phyloP scores from a whole-genome alignment of 2,888 invertebrate species.

The Apodemia duryi region DNA sequence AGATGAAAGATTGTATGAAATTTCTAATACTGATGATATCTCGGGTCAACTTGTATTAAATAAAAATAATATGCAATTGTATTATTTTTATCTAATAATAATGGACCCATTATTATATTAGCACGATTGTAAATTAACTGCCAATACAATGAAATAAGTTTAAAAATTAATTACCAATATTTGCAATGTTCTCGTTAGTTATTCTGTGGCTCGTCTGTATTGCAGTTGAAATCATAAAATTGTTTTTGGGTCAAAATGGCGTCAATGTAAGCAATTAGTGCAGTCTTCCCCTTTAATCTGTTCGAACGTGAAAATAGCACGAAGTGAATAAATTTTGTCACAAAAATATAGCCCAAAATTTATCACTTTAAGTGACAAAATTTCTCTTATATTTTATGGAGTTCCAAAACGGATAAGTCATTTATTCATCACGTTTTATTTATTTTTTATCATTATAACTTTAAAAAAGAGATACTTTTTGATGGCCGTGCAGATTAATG shows the following conservation, averaged over 20 bases:
- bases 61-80: no score
- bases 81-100: no score
- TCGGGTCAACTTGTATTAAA: no score
- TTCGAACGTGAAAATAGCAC: neutral
- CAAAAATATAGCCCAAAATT: neutral
- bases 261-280: constrained; percentile 20
- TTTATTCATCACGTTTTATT: neutral
- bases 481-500: no score
- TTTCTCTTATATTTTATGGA: neutral
- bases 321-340: constrained; percentile 1
- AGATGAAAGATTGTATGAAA: no score
- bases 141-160: neutral
- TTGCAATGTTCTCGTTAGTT: neutral
- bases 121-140: neutral
- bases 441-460: no score
- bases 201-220: constrained; percentile 11
- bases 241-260: constrained; percentile 18
- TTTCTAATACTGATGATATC: no score
- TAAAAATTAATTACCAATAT: constrained; percentile 7
- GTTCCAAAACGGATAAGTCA: neutral
- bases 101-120: no score
- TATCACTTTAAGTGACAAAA: neutral
- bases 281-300: constrained; percentile 17
- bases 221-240: constrained; percentile 18
- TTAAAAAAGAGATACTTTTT: no score